Base-by-base conservation (phyloP, 1,140 invertebrate species). In the Anthonomus grandis region DNA sequence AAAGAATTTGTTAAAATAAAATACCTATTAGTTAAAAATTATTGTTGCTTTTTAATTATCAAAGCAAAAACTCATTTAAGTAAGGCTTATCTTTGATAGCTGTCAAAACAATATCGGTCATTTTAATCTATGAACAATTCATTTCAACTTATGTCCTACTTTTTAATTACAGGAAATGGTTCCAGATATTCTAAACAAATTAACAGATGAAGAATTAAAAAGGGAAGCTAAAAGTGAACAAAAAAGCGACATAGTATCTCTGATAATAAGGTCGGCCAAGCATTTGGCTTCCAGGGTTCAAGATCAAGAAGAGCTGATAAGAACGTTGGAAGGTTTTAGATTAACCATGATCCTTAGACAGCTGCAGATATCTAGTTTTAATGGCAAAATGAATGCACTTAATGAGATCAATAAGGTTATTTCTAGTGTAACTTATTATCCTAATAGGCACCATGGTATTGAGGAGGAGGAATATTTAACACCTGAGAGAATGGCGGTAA, bases 401-500 rank as follows among this genome's bases (percentile, higher is more conserved):
- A 98, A 98, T 78, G 96, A 98, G 83, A 93, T 98, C 27, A 98
- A 98, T 77, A 97, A 97, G 82, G 90, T 97, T 21, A 94, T 97
- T 39, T 86, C 89, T 21, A 90, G 87, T 70, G 91, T 95, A 31
- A 86, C 86, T 41, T 93, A 92, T 71, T 93, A 93, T 75, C 86
- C 91, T 8, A 83, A 83, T 75, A 78, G 83, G 56, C 85, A 87
- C 68, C 77, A 81, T 38, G 76, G 78, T 38, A 71, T 83, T 44
- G 81, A 87, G 41, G 94, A 96, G 66, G 92, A 95, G 67, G 93
- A 97, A 68, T 97, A 92, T 89, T 78, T 97, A 4, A 97, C 93
- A 34, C 86, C 94, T 4, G 90, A 94, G 65, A 83, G 91, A 59
- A 95, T 97, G 83, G 93, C 93, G 13, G 91, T 94, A 79, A 83